Evolutionary conservation across 1,140 invertebrate species (phyloP), one percentile per base, ranked within the genome.

Genomic region (Aricia agestis): DNA sequence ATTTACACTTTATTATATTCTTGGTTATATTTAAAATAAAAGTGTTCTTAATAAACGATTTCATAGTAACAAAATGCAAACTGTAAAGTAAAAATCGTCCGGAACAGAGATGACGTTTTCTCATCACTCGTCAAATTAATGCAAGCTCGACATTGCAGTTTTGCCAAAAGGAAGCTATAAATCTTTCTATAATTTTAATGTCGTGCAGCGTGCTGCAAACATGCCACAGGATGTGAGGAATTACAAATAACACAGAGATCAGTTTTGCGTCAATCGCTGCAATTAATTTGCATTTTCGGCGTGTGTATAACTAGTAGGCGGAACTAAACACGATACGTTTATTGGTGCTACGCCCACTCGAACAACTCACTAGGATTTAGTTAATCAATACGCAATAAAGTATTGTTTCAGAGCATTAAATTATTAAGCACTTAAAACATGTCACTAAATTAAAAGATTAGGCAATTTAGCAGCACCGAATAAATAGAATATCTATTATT

Each of bases 291-390:
- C 66, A 71, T 75, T 77, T 78, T 73, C 72, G 59, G 36, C 68
- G 72, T 76, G 71, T 70, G 68, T 67, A 5, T 36, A 36, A 36
- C 36, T 36, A 42, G 74, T 75, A 74, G 81, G 77, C 75, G 77
- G 74, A 45, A 72, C 74, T 63, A 69, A 72, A 75, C 74, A 73
- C 73, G 69, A 68, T 73, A 75, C 74, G 71, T 75, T 72, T 76
- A 74, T 79, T 74, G 75, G 58, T 75, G 74, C 76, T 74, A 76
- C 81, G 78, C 81, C 79, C 78, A 78, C 78, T 72, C 72, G 57
- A 52, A 45, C 66, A 74, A 73, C 11, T 63, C 59, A 25, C 17
- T 11, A 10, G 45, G 10, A 52, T 52, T 52, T 52, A 52, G 13
- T 52, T 52, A 36, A 36, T 36, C 36, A 36, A 36, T 36, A 36